Conservation (phyloP, 2,797 vertebrate genomes). For the Paratrypauchen microcephalus region DNA sequence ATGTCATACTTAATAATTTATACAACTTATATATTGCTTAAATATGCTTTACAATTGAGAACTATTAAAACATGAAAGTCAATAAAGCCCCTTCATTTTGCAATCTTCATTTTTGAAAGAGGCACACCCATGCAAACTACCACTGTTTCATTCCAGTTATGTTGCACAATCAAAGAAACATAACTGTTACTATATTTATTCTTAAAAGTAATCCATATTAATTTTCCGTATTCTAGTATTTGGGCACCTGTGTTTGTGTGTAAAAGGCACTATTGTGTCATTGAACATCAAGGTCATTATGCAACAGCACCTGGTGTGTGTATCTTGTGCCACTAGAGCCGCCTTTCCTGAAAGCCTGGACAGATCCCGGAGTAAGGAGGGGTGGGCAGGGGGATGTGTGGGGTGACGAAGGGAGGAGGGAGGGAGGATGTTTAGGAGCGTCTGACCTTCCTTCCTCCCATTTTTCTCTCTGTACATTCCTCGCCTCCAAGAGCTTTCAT, state of each 20-base stretch:
- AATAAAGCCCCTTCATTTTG: no score
- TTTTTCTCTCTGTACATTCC: constrained; percentile 44
- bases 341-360: constrained; percentile 70
- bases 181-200: not conserved
- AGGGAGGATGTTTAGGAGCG: constrained; percentile 77
- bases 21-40: no score
- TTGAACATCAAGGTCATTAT: constrained; percentile 57
- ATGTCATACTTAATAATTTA: no score
- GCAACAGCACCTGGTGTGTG: constrained; percentile 66
- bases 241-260: not conserved
- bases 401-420: constrained; percentile 56
- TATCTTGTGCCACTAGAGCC: constrained; percentile 41
- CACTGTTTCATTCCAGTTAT: no score
- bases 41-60: no score
- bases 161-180: not conserved
- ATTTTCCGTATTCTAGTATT: not conserved
- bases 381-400: not conserved
- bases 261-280: constrained; percentile 39
- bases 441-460: constrained; percentile 69
- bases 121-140: no score
- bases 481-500: constrained; percentile 50
- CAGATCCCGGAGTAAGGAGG: constrained; percentile 47
- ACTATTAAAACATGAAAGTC: no score
- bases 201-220: not conserved
- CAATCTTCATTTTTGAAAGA: no score